These are phyloP conservation scores for Caenorhabditis imperialis DNA, from an alignment of 2,888 invertebrate species.

Conservation along the genomic window DNA sequence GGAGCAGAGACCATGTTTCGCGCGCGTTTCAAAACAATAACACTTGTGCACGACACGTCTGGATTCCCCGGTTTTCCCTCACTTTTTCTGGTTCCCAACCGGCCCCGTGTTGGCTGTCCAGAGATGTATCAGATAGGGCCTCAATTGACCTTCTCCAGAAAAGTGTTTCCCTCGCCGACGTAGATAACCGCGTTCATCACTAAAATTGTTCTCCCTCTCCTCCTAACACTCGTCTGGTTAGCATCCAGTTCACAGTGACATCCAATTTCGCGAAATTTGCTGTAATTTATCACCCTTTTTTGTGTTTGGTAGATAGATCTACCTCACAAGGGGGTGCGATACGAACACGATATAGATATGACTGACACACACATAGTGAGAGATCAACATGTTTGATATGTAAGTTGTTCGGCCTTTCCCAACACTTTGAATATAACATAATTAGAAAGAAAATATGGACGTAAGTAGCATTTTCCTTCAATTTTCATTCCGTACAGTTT, in stretches of 20 bases:
- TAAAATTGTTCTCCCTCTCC: background rate
- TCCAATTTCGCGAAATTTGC: conserved; percentile 5
- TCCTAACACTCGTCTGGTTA: conserved; percentile 15
- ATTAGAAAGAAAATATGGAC: too few species aligned
- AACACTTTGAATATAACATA: conserved; percentile 26
- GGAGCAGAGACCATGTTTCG: conserved; percentile 43
- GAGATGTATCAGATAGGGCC: conserved; percentile 30
- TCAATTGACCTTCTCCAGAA: conserved; percentile 36
- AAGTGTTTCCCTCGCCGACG: background rate
- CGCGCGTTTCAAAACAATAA: conserved; percentile 40
- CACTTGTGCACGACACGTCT: conserved; percentile 46
- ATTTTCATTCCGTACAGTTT: too few species aligned
- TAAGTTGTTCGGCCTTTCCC: conserved; percentile 45
- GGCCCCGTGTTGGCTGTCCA: conserved; percentile 6
- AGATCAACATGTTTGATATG: conserved; percentile 58
- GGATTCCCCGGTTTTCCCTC: conserved; percentile 38
- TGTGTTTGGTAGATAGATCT: conserved; percentile 17
- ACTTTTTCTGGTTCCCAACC: conserved; percentile 35
- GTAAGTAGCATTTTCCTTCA: too few species aligned
- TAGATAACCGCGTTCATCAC: conserved; percentile 13
- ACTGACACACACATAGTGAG: conserved; percentile 29
- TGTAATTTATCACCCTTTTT: conserved; percentile 46
- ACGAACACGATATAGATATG: conserved; percentile 44
- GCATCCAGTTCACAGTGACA: too few species aligned
- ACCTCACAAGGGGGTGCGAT: conserved; percentile 5